Evolutionary conservation across 2,113 vertebrate genomes (phyloP), one percentile per base, ranked within the genome.

Genomic region (Notarius lentiginosus): DNA sequence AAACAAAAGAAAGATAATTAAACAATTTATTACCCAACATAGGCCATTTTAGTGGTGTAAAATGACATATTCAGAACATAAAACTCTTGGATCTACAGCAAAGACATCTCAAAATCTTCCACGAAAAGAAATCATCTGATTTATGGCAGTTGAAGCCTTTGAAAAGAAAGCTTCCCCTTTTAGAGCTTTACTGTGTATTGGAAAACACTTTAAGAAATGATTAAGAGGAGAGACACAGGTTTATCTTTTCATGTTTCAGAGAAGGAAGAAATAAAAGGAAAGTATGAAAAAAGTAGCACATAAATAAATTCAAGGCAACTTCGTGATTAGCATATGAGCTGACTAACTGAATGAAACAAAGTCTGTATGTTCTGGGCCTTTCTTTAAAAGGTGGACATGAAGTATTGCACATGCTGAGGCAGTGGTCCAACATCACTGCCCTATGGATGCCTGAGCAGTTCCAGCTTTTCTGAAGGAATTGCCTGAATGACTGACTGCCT

Each of bases 1-100:
- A 79, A 60, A 79, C 77, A 58, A 58, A 79, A 79, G 77, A 79
- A 79, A 79, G 77, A 79, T 79, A 79, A 58, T 58, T 10, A 22
- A 58, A 34, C 55, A 20, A 58, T 79, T 60, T 79, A 79, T 79
- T 17, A 79, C 55, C 77, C 77, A 51, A 30, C 76, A 58, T 9
- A 27, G 76, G 7, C 51, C 15, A 34, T 79, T 56, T 79, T 30
- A 34, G 20, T 58, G 55, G 15, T 79, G 56, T 79, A 58, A 55
- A 34, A 77, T 55, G 20, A 27, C 4, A 53, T 12, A 27, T n/a
- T 30, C n/a, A 30, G 15, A 9, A 34, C 77, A 60, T 58, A 34
- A 93, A 94, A 85, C 90, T 90, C 93, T 80, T 4, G 84, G 27
- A 82, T 92, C 88, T 87, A 86, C 88, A 87, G 84, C 53, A 75